Percentiles rank a stretch among this genome's conserved stretches.
Conservation (phyloP, 35 echinoderm and acorn worm genomes). For the Chiridota heheva region DNA sequence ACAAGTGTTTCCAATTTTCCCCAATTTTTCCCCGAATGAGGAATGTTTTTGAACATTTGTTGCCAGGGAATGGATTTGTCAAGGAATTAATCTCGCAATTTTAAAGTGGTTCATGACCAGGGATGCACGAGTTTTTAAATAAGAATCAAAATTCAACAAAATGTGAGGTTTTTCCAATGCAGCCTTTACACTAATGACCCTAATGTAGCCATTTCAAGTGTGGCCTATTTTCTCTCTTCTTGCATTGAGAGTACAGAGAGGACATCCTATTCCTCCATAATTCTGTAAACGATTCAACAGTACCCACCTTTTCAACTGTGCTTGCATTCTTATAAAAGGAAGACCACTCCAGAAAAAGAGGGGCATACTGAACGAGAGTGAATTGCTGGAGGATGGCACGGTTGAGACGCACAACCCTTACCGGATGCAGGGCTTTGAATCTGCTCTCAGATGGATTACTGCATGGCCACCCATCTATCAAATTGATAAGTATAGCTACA, state of each 20-base stretch:
- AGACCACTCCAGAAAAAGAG: constrained; percentile 38
- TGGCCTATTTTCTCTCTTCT: background rate
- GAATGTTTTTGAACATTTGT: too few relatives aligned
- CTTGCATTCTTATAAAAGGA: constrained; percentile 21
- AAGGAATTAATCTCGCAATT: too few relatives aligned
- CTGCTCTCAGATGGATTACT: constrained; percentile 24
- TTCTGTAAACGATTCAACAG: background rate
- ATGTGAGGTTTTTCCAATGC: background rate
- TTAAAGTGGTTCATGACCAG: too few relatives aligned
- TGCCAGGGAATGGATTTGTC: too few relatives aligned
- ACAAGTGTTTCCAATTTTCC: too few relatives aligned
- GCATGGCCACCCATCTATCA: constrained; percentile 47
- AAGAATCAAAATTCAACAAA: background rate
- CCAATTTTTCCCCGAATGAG: too few relatives aligned
- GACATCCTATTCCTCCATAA: background rate
- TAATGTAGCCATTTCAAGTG: background rate
- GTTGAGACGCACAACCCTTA: constrained; percentile 55
- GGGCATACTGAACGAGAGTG: constrained; percentile 31
- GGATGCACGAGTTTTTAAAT: too few relatives aligned
- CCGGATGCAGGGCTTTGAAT: constrained; percentile 50
- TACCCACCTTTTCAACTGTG: constrained; percentile 37
- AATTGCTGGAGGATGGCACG: constrained; percentile 48
- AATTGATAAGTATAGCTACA: constrained; percentile 37
- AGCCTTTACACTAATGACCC: background rate
- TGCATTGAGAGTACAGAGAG: background rate